Percentiles rank a stretch among this genome's conserved stretches.
These are phyloP conservation scores for Tympanoctomys barrerae DNA, from an alignment of 2,797 vertebrate species.

Conservation along the genomic window DNA sequence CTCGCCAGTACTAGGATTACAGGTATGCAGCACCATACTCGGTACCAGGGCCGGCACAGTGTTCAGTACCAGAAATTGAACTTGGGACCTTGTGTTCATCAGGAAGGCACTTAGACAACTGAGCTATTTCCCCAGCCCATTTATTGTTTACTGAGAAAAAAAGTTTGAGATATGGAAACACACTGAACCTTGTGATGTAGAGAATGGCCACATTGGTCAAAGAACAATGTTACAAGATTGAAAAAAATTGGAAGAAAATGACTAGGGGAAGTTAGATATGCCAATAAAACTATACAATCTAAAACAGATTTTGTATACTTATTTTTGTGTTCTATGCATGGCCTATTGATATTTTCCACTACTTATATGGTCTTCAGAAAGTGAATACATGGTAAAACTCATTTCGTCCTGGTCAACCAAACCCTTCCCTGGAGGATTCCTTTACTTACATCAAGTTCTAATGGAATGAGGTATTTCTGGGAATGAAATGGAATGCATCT, in stretches of 20 bases:
- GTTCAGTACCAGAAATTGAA: too few relatives aligned
- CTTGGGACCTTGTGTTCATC: too few relatives aligned
- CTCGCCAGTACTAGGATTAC: too few relatives aligned
- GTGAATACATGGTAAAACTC: background rate
- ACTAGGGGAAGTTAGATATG: background rate
- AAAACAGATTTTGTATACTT: background rate
- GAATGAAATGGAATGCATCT: background rate
- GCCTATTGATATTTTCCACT: background rate
- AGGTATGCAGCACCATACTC: too few relatives aligned
- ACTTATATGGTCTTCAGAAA: background rate
- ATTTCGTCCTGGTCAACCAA: background rate
- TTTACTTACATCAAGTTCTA: too few relatives aligned
- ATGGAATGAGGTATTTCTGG: background rate
- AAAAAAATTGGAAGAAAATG: background rate
- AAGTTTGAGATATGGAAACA: background rate
- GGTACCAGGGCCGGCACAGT: too few relatives aligned
- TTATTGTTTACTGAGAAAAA: background rate
- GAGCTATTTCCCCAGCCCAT: too few relatives aligned
- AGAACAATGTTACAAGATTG: background rate
- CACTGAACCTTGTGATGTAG: accelerated
- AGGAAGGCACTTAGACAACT: too few relatives aligned
- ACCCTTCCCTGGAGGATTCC: background rate
- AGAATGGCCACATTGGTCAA: background rate
- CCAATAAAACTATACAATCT: background rate
- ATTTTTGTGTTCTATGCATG: background rate